Base-by-base conservation (phyloP, 37 sponge, comb jelly and placozoan species). In the Spongilla lacustris region DNA sequence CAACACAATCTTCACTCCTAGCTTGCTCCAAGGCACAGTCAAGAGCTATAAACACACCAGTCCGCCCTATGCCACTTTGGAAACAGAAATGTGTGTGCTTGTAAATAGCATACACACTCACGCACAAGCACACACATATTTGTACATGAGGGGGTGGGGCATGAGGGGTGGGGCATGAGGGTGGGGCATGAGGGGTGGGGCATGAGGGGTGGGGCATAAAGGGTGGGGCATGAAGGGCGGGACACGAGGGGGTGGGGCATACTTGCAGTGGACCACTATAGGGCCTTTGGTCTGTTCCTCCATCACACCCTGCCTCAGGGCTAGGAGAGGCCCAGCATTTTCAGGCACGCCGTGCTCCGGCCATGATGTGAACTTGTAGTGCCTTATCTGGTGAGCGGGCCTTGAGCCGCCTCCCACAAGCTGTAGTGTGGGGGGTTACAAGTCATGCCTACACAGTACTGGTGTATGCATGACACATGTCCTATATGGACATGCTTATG, bases 261-360 rank as follows among this genome's bases (percentile, higher is more conserved):
- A 41, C 41, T 41, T 41, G 79, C 92, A 91, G 71, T 91, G 92
- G 19, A 91, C 88, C 36, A 87, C 24, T 12, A 87, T 77, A 0
- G 89, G 78, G 8, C 78, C 83, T 27, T 38, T 27, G 74, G 23
- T 24, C 14, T 28, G 70, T 29, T 77, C 50, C 27, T n/a, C n/a
- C 67, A 29, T 27, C 34, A 32, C 67, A 14, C 29, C 66, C 27
- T 23, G 66, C 30, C 28, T 74, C 19, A 87, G 33, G 10, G 77
- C 34, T 24, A 87, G 84, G 28, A 82, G 14, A 38, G 83, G 50
- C n/a, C 82, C 38, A 17, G 84, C 78, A 77, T 75, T 41, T 2
- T 81, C 77, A 38, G 92, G 92, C 26, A 87, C 73, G 28, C 73
- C 81, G 29, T 91, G 78, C 34, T 91, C 88, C n/a, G 92, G 92